These are phyloP conservation scores for Crypturellus undulatus DNA, from an alignment of 2,113 vertebrate species.

Conservation along the genomic window DNA sequence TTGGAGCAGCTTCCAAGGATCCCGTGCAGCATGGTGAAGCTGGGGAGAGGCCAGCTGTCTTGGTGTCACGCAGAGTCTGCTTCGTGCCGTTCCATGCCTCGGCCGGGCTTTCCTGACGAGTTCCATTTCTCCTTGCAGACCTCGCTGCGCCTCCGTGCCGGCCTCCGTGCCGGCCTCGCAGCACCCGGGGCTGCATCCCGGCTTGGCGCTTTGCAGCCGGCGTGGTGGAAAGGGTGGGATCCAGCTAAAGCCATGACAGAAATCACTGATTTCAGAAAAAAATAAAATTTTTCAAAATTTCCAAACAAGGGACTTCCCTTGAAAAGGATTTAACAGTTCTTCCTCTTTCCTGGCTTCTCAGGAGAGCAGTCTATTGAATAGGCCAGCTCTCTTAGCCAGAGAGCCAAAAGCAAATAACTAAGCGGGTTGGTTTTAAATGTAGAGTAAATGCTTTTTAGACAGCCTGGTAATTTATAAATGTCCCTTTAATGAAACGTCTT, in stretches of 20 bases:
- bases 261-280: neutral
- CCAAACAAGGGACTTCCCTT: neutral
- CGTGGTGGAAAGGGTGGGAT: neutral
- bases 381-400: neutral
- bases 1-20: neutral
- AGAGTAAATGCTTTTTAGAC: neutral
- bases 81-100: neutral
- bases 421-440: neutral
- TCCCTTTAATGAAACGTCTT: slow-evolving; percentile 51
- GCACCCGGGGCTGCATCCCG: neutral
- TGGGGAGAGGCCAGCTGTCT: neutral
- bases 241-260: neutral
- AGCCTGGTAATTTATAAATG: slow-evolving; percentile 19
- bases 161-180: fast-evolving
- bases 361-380: neutral
- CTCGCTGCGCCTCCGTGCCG: fast-evolving
- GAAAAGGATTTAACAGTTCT: neutral
- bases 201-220: neutral
- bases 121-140: neutral
- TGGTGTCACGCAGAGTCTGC: neutral
- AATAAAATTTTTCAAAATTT: neutral
- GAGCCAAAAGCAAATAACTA: neutral
- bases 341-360: neutral
- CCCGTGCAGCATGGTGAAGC: neutral
- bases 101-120: fast-evolving